A percentile compares a stretch with the other conserved stretches of the same genome.
Evolutionary conservation across 2,113 vertebrate genomes (phyloP).

Genomic region (Dicrurus megarhynchus): DNA sequence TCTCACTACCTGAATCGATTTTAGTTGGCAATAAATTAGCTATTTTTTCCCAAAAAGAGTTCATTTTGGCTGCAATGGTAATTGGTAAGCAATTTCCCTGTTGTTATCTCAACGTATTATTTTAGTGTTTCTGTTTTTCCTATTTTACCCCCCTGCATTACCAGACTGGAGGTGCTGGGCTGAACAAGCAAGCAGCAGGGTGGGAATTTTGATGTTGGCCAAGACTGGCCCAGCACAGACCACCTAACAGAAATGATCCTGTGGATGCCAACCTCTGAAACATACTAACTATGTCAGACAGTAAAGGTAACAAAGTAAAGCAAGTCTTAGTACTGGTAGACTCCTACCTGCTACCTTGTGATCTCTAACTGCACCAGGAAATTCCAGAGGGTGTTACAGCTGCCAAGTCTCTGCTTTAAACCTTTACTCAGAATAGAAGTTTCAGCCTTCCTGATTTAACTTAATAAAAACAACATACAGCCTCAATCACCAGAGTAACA

Average conservation of each 20-base stretch:
- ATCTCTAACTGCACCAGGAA: not conserved
- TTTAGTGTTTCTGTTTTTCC: not conserved
- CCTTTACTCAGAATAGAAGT: not conserved
- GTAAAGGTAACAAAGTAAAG: not conserved
- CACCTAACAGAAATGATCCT: not conserved
- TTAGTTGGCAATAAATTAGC: not conserved
- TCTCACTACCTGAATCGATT: not conserved
- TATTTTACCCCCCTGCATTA: not conserved
- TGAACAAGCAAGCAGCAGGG: not conserved
- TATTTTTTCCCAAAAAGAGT: not conserved
- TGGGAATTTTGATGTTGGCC: not conserved
- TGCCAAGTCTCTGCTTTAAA: not conserved
- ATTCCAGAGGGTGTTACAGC: not conserved
- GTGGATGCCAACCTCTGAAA: not conserved
- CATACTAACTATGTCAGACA: not conserved
- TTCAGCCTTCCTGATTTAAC: not conserved
- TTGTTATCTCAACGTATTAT: not conserved
- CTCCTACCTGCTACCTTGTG: not conserved
- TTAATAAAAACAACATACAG: not conserved
- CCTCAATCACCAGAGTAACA: not conserved
- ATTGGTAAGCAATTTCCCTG: not conserved
- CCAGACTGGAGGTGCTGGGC: fast-evolving
- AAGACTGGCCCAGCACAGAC: not conserved
- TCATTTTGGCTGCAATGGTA: not conserved
- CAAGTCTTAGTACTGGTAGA: not conserved